These are phyloP conservation scores for Scolopax bukidnonensis DNA, from an alignment of 2,797 vertebrate genomes.

Conservation along the genomic window DNA sequence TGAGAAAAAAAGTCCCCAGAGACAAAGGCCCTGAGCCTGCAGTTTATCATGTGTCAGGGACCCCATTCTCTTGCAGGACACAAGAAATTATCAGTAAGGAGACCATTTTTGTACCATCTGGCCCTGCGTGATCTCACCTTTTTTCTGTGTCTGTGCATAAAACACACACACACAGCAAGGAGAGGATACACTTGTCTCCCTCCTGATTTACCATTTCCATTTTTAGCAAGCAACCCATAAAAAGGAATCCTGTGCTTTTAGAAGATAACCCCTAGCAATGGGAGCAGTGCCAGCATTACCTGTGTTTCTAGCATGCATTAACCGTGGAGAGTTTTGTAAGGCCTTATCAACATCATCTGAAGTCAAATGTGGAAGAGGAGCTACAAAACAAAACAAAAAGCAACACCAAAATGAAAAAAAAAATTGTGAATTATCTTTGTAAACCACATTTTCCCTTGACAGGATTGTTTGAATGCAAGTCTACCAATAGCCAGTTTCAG, in stretches of 20 bases:
- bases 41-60: neutral
- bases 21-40: neutral
- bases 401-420: conserved; percentile 81
- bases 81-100: neutral
- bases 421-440: conserved; percentile 59
- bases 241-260: conserved; percentile 31
- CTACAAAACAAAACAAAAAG: conserved; percentile 86
- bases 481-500: neutral
- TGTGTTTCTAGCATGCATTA: conserved; percentile 95
- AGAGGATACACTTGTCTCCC: neutral
- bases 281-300: conserved; percentile 82
- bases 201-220: neutral
- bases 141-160: neutral
- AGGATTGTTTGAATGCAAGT: conserved; percentile 15
- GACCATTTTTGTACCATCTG: neutral
- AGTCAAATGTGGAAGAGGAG: conserved; percentile 95
- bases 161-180: conserved; percentile 9
- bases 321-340: conserved; percentile 92
- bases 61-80: neutral
- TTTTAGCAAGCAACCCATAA: conserved; percentile 20
- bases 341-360: conserved; percentile 95
- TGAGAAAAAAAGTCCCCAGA: neutral
- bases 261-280: conserved; percentile 54
- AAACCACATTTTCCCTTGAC: conserved; percentile 54
- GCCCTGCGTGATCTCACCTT: neutral